Conservation (phyloP, 2,888 invertebrate species). For the Drosophila mayaguana region DNA sequence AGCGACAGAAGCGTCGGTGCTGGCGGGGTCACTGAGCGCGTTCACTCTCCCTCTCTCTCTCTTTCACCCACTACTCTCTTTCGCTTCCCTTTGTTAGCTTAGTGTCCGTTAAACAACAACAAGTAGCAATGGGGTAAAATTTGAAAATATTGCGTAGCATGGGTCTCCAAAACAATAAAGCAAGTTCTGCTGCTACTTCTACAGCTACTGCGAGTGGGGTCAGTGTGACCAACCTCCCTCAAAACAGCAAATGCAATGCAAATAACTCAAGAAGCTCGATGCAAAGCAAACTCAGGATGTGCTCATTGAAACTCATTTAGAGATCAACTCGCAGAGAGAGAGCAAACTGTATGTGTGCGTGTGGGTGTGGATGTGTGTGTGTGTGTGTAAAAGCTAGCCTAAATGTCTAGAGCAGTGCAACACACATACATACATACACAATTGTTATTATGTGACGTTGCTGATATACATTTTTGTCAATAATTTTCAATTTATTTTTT, state of each 20-base stretch:
- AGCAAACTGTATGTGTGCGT: background rate
- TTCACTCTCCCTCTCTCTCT: constrained; percentile 30
- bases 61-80: constrained; percentile 19
- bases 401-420: constrained; percentile 1
- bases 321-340: constrained; percentile 29
- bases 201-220: constrained; percentile 8
- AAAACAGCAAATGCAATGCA: constrained; percentile 10
- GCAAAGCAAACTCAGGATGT: constrained; percentile 53
- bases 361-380: background rate
- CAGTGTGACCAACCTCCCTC: constrained; percentile 22
- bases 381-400: background rate
- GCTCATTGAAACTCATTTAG: constrained; percentile 52
- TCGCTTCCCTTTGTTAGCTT: constrained; percentile 7
- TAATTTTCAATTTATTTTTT: constrained; percentile 10
- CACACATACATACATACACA: background rate
- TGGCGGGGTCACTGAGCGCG: constrained; percentile 67
- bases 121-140: constrained; percentile 40
- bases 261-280: constrained; percentile 21
- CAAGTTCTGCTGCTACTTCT: constrained; percentile 16
- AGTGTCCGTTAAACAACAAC: constrained; percentile 36
- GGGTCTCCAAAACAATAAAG: constrained; percentile 28
- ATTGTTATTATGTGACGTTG: background rate
- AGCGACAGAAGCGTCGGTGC: constrained; percentile 30
- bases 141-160: constrained; percentile 57
- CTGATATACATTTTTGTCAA: constrained; percentile 5